phyloP scores from a whole-genome alignment of 2,113 vertebrate species.

The Ictalurus furcatus region DNA sequence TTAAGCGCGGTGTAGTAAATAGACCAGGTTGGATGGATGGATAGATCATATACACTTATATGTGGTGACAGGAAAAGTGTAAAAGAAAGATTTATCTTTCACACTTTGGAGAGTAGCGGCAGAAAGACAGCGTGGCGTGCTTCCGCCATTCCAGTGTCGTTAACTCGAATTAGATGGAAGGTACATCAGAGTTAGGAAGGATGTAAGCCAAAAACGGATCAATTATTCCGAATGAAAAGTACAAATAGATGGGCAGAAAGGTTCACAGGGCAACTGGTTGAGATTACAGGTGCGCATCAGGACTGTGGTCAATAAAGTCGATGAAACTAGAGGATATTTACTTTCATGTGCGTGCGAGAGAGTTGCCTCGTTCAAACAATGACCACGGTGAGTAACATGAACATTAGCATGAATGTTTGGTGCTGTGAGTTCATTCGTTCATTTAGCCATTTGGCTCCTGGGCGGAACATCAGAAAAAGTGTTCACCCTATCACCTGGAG shows the following conservation, averaged over 20 bases:
- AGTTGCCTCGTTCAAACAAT: neutral
- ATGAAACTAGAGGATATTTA: no score
- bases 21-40: neutral
- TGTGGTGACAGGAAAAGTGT: conserved; percentile 18
- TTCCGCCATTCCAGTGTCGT: neutral
- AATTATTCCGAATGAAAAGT: neutral
- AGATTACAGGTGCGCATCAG: neutral
- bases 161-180: neutral
- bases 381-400: neutral
- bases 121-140: neutral
- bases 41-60: conserved; percentile 14
- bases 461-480: neutral
- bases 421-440: neutral
- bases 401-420: neutral
- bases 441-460: neutral
- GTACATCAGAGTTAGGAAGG: neutral
- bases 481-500: neutral
- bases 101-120: neutral
- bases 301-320: no score
- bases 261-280: neutral
- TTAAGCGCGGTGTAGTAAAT: conserved; percentile 4
- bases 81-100: conserved; percentile 14
- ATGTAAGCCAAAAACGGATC: neutral
- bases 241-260: neutral
- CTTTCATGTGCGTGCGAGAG: no score